phyloP scores from a whole-genome alignment of 2,113 vertebrate genomes.

The Chloebia gouldiae region DNA sequence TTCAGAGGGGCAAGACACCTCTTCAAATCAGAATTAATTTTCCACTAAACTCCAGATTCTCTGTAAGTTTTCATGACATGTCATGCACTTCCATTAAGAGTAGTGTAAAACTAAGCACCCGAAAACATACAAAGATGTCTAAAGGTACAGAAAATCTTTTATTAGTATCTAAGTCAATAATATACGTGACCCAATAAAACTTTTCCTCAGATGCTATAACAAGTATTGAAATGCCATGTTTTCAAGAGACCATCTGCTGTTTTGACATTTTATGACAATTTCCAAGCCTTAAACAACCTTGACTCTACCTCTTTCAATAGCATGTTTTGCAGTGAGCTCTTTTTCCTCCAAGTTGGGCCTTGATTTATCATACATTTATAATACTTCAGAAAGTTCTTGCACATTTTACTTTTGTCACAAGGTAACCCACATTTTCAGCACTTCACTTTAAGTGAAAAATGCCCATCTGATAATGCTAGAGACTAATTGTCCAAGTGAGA shows the following conservation, averaged over 20 bases:
- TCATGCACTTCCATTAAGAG: slow-evolving; percentile 4
- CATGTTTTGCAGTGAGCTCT: slow-evolving; percentile 21
- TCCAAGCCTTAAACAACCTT: slow-evolving; percentile 46
- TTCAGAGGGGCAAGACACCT: slow-evolving; percentile 22
- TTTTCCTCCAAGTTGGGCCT: background rate
- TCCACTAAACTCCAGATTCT: slow-evolving; percentile 41
- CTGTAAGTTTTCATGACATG: slow-evolving; percentile 14
- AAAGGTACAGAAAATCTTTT: slow-evolving; percentile 65
- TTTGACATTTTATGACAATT: slow-evolving; percentile 63
- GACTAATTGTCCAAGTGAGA: slow-evolving; percentile 30
- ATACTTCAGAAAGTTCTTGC: slow-evolving; percentile 27
- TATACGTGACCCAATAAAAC: slow-evolving; percentile 59
- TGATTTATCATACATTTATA: slow-evolving; percentile 38
- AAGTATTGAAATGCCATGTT: slow-evolving; percentile 59
- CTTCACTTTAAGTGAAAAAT: slow-evolving; percentile 33
- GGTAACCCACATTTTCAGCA: slow-evolving; percentile 39
- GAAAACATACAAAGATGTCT: slow-evolving; percentile 65
- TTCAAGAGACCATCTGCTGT: slow-evolving; percentile 56
- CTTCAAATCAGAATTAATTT: background rate
- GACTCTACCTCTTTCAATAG: slow-evolving; percentile 36
- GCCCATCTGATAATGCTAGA: slow-evolving; percentile 23
- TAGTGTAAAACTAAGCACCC: slow-evolving; percentile 49
- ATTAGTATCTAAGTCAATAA: slow-evolving; percentile 63
- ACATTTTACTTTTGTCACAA: slow-evolving; percentile 28
- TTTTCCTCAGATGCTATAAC: slow-evolving; percentile 59